A percentile compares a stretch with the other conserved stretches of the same genome.
phyloP scores from a whole-genome alignment of 2,113 vertebrate species.

The Aepyceros melampus region DNA sequence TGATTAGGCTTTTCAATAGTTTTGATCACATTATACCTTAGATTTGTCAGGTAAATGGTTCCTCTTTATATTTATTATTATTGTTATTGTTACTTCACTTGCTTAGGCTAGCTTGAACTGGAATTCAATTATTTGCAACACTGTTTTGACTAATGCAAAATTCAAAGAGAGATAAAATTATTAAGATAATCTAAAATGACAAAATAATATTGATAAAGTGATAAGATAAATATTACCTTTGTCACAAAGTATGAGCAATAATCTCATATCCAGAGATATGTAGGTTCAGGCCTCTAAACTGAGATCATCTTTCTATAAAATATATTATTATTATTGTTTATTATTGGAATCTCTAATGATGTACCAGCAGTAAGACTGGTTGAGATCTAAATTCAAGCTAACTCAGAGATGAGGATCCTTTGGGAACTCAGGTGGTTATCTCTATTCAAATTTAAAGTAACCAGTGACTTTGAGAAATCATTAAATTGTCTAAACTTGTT shows the following conservation, averaged over 20 bases:
- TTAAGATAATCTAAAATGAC: background rate
- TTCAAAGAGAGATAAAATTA: background rate
- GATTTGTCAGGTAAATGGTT: background rate
- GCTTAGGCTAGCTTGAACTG: background rate
- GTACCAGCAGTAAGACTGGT: background rate
- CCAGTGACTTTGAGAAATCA: background rate
- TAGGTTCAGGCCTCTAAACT: background rate
- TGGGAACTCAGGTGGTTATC: background rate
- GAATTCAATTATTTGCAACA: background rate
- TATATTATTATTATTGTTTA: background rate
- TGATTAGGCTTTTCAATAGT: background rate
- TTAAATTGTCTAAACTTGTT: background rate
- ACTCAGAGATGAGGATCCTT: background rate
- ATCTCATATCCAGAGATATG: background rate
- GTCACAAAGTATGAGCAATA: background rate
- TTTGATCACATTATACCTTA: background rate
- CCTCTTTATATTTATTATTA: background rate
- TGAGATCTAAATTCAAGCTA: background rate
- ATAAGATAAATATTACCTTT: background rate
- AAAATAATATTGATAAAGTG: background rate
- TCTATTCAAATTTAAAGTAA: background rate
- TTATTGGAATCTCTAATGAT: background rate
- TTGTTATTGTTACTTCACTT: background rate
- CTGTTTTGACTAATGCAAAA: background rate
- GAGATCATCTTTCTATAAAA: background rate